These are phyloP conservation scores for Lepidothrix coronata DNA, from an alignment of 2,113 vertebrate genomes.

Conservation along the genomic window DNA sequence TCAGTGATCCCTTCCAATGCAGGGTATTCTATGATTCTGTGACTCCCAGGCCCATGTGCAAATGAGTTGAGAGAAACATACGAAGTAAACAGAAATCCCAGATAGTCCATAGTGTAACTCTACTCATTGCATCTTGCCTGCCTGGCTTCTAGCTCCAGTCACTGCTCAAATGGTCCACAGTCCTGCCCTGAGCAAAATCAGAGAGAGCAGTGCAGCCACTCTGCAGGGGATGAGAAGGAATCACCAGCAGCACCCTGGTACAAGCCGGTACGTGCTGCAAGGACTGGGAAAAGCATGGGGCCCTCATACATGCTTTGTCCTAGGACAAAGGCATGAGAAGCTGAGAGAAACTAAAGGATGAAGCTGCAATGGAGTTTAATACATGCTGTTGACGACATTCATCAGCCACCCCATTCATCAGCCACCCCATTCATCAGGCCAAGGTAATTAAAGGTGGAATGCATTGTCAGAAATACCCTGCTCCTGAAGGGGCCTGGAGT, in stretches of 20 bases:
- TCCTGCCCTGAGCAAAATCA: not conserved
- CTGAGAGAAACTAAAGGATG: not conserved
- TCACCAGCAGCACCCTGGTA: not conserved
- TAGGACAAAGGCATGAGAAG: not conserved
- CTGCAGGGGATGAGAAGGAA: not conserved
- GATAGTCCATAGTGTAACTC: not conserved
- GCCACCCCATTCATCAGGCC: not conserved
- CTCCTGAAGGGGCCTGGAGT: not conserved
- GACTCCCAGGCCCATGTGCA: not conserved
- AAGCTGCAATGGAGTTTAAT: not conserved
- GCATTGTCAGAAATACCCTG: not conserved
- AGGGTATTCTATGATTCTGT: not conserved
- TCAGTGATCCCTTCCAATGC: not conserved
- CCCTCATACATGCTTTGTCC: not conserved
- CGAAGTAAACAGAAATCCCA: not conserved
- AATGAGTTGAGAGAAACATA: not conserved
- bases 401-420: too few relatives aligned
- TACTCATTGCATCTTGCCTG: not conserved
- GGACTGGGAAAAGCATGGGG: not conserved
- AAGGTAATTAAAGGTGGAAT: not conserved
- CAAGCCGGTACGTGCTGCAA: not conserved
- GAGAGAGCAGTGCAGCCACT: not conserved
- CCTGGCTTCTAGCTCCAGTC: not conserved
- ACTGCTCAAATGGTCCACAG: not conserved
- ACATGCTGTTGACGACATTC: not conserved